Conservation (phyloP, 1,140 invertebrate species). For the Mylabris phalerata region DNA sequence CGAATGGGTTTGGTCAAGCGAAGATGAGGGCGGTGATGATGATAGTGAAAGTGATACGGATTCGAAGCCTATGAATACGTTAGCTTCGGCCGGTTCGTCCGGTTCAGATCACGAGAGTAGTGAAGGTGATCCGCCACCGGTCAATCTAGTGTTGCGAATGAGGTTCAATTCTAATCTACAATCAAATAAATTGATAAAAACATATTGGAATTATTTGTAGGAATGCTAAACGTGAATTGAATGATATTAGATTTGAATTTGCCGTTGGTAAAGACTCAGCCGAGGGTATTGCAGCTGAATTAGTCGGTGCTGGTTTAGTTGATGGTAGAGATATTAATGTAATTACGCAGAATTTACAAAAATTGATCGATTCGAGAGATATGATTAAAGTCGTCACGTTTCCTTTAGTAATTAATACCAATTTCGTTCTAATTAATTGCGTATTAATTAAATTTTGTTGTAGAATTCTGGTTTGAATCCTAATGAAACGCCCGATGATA, state of each 20-base stretch:
- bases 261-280: conserved; percentile 85
- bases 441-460: conserved; percentile 26
- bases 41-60: conserved; percentile 49
- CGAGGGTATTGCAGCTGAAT: conserved; percentile 88
- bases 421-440: background rate
- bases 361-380: conserved; percentile 71
- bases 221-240: conserved; percentile 85
- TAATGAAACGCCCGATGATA: conserved; percentile 86
- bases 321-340: conserved; percentile 84
- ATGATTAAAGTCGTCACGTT: conserved; percentile 73
- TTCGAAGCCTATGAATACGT: conserved; percentile 47
- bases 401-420: conserved; percentile 64
- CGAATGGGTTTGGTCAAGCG: conserved; percentile 97
- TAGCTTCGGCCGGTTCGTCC: conserved; percentile 81
- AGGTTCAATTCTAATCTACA: conserved; percentile 40
- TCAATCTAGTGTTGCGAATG: conserved; percentile 76
- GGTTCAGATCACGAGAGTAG: conserved; percentile 62
- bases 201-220: conserved; percentile 43
- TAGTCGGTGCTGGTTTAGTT: conserved; percentile 90
- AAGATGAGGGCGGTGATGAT: conserved; percentile 69
- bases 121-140: conserved; percentile 47
- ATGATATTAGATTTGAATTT: conserved; percentile 97
- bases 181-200: background rate
- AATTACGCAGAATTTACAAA: conserved; percentile 87
- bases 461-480: conserved; percentile 75